phyloP scores from a whole-genome alignment of 2,797 vertebrate species.

The Pelochelys cantorii region DNA sequence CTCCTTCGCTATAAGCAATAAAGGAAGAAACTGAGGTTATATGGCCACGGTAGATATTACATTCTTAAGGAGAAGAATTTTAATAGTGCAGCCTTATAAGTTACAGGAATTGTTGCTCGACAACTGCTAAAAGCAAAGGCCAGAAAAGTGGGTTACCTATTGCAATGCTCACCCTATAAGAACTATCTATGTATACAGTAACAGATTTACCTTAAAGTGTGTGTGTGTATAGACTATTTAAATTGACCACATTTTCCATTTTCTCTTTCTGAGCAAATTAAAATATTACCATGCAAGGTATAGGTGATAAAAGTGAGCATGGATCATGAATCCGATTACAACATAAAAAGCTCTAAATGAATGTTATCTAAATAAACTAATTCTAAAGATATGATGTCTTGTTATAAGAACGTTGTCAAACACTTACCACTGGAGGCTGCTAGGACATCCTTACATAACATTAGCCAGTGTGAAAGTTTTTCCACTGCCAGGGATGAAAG shows the following conservation, averaged over 20 bases:
- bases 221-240: neutral
- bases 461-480: conserved; percentile 97
- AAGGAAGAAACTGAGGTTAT: neutral
- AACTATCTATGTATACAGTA: neutral
- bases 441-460: conserved; percentile 98
- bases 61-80: neutral
- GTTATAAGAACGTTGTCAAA: neutral
- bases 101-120: neutral
- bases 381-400: neutral
- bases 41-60: neutral
- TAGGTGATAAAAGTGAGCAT: neutral
- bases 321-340: neutral
- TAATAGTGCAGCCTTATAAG: neutral
- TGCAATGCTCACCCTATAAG: neutral
- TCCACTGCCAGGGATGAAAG: conserved; percentile 96
- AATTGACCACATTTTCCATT: neutral
- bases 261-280: neutral
- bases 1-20: neutral
- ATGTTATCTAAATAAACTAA: neutral
- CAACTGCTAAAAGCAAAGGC: neutral
- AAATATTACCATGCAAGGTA: neutral
- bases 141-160: neutral
- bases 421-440: conserved; percentile 94
- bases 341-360: conserved; percentile 18
- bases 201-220: neutral